Evolutionary conservation across 1,140 invertebrate genomes (phyloP), one percentile per base, ranked within the genome.

Genomic region (Aphelenchoides avenae): DNA sequence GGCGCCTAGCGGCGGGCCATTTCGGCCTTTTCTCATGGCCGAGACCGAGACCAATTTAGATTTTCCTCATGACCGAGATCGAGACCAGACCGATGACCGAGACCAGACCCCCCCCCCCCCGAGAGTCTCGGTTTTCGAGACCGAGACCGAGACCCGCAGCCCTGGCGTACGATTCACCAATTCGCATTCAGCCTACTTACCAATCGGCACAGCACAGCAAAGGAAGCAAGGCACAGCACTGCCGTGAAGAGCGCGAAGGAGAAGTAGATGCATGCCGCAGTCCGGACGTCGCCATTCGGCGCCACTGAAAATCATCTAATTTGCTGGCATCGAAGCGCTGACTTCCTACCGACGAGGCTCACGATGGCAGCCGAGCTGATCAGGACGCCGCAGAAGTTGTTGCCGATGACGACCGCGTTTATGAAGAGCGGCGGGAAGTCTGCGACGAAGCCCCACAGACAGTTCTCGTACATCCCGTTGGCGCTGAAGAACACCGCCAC

Each of bases 381-480:
- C 63, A 97, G 86, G 0, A 88, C 89, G 29, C 94, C 93, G 79
- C 91, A 91, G 33, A 94, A 84, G 80, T 98, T 98, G 85, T 87
- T 87, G 41, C 93, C 94, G 29, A 97, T 81, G 6, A 98, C 85
- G 40, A 97, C 87, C 37, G 91, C 91, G 64, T 91, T 92, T 0
- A 89, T 93, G 78, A 95, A 97, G 73, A 87, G 87, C 48, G 85
- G 83, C 0, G 93, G 93, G 42, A 99, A 81, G 65, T 88, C 87
- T 0, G 91, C 91, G 22, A 89, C 91, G 78, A 95, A 84, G 5
- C 94, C 94, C 81, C 87, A 99, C 5, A 97, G 86, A 1, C 91
- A 91, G 81, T 96, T 98, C 79, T 98, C 93, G 79, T 96, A 98
- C 73, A 98, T 86, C 29, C 89, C 90, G 81, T 89, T 92, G 57